phyloP scores from a whole-genome alignment of 2,888 invertebrate genomes.

The Bruchidius siliquastri region DNA sequence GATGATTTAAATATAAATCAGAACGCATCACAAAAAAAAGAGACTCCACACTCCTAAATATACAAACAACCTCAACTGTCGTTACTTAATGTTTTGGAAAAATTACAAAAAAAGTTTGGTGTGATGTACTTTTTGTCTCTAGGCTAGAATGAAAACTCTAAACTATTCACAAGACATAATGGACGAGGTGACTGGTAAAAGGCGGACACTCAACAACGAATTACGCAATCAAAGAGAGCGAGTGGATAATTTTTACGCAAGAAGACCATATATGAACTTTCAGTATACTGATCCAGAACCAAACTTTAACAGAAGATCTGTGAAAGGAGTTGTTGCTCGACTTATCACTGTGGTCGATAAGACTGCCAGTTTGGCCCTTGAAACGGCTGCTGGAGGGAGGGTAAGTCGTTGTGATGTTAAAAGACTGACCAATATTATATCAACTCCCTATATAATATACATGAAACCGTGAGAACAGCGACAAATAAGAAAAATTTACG shows the following conservation, averaged over 20 bases:
- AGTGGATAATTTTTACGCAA: slow-evolving; percentile 56
- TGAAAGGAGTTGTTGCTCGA: slow-evolving; percentile 76
- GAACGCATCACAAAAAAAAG: no score
- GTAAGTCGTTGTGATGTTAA: slow-evolving; percentile 58
- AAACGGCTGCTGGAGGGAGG: slow-evolving; percentile 79
- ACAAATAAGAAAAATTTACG: no score
- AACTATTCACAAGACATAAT: slow-evolving; percentile 60
- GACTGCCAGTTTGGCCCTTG: slow-evolving; percentile 70
- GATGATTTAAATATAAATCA: no score
- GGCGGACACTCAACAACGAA: slow-evolving; percentile 52
- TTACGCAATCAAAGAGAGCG: slow-evolving; percentile 53
- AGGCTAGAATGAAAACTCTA: slow-evolving; percentile 45
- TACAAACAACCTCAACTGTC: no score
- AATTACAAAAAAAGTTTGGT: no score
- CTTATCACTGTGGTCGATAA: slow-evolving; percentile 71
- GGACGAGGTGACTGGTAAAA: slow-evolving; percentile 51
- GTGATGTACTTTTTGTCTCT: slow-evolving; percentile 26
- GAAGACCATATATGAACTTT: slow-evolving; percentile 59
- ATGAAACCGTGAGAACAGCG: no score
- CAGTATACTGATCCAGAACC: slow-evolving; percentile 73
- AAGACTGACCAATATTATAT: no score
- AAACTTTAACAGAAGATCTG: slow-evolving; percentile 62
- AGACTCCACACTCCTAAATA: no score
- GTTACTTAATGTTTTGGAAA: no score
- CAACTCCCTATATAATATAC: no score